A percentile compares a stretch with the other conserved stretches of the same genome.
Evolutionary conservation across 1,140 invertebrate species (phyloP).

Genomic region (Papilio dardanus): DNA sequence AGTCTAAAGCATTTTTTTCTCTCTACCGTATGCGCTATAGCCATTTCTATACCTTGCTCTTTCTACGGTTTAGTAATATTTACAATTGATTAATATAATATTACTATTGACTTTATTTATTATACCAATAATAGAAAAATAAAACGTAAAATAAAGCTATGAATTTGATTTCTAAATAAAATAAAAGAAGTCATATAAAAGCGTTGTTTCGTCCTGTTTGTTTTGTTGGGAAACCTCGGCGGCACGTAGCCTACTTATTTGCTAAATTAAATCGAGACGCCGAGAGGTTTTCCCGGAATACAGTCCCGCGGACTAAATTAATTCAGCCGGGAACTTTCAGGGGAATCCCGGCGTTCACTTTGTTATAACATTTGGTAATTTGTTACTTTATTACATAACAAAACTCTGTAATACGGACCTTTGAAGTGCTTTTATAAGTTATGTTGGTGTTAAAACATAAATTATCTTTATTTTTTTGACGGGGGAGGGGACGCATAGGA

Average conservation of each 20-base stretch:
- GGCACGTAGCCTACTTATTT: constrained; percentile 5
- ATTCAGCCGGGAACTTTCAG: not conserved
- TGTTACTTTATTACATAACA: not conserved
- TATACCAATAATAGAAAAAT: too few species aligned
- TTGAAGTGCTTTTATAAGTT: not conserved
- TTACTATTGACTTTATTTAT: too few species aligned
- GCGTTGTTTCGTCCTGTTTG: not conserved
- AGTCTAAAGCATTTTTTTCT: too few species aligned
- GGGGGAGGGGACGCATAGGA: too few species aligned
- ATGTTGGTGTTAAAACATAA: too few species aligned
- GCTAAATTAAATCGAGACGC: constrained; percentile 3
- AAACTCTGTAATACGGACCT: not conserved
- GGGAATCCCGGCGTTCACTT: not conserved
- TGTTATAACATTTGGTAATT: constrained; percentile 17
- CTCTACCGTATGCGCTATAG: too few species aligned
- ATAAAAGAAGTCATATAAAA: not conserved
- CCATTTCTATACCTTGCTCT: too few species aligned
- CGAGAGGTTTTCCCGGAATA: not conserved
- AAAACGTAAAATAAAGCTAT: not conserved
- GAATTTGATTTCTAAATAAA: not conserved
- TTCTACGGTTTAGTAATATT: too few species aligned
- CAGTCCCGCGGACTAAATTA: not conserved
- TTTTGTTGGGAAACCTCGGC: not conserved
- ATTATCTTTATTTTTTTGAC: too few species aligned
- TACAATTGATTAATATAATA: too few species aligned